A percentile compares a stretch with the other conserved stretches of the same genome.
phyloP scores from a whole-genome alignment of 2,797 vertebrate species.

The Tenualosa ilisha region DNA sequence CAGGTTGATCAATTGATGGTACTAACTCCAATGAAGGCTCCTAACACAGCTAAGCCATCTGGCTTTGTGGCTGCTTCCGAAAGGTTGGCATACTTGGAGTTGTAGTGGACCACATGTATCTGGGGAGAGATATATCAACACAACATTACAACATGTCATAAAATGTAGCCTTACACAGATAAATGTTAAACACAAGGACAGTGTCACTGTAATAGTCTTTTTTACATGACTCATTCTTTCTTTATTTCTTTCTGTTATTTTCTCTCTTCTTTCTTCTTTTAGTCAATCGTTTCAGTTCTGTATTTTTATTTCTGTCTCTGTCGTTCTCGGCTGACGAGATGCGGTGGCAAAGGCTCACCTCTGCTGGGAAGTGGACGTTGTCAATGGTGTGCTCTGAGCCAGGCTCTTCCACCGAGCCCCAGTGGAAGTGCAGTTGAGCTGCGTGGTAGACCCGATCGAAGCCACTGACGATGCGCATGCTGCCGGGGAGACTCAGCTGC shows the following conservation, averaged over 20 bases:
- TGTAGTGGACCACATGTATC: constrained; percentile 85
- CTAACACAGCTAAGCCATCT: constrained; percentile 81
- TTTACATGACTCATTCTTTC: not conserved
- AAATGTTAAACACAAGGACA: not conserved
- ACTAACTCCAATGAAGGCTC: constrained; percentile 78
- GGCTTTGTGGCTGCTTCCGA: constrained; percentile 64
- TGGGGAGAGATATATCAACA: constrained; percentile 49
- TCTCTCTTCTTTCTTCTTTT: not conserved
- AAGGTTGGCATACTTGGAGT: constrained; percentile 68
- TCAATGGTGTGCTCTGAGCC: constrained; percentile 82
- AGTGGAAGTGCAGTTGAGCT: constrained; percentile 82
- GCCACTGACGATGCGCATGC: constrained; percentile 57
- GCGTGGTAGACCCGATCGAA: constrained; percentile 62
- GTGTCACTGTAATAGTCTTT: not conserved
- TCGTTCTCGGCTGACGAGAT: not conserved
- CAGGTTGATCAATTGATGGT: not conserved
- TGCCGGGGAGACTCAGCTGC: constrained; percentile 55
- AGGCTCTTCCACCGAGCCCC: constrained; percentile 63
- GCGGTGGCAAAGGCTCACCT: constrained; percentile 68
- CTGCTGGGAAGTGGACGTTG: constrained; percentile 70
- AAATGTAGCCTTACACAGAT: not conserved
- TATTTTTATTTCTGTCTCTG: not conserved
- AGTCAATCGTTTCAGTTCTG: not conserved
- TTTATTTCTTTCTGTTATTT: not conserved
- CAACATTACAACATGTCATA: not conserved